A percentile compares a stretch with the other conserved stretches of the same genome.
Conservation (phyloP, 1,140 invertebrate species). For the Heliconius hermathena region DNA sequence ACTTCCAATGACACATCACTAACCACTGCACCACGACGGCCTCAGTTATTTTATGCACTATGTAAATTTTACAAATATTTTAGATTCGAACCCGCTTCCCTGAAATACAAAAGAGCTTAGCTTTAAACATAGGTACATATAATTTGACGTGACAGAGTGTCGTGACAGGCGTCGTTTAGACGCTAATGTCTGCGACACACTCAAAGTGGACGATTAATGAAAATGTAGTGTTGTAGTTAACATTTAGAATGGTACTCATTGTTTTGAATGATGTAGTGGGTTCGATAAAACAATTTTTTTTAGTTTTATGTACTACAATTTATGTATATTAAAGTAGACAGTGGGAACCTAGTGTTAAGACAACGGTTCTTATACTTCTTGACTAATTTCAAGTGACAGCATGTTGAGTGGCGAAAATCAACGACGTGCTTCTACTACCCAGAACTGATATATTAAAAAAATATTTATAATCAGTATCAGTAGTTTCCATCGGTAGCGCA, state of each 20-base stretch:
- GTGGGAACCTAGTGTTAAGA: no score
- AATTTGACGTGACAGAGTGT: slow-evolving; percentile 10
- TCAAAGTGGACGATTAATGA: slow-evolving; percentile 1
- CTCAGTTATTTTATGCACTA: not conserved
- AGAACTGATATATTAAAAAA: no score
- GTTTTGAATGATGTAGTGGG: not conserved
- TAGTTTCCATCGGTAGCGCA: no score
- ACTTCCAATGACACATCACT: no score
- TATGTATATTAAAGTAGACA: no score
- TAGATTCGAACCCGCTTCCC: not conserved
- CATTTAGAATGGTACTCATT: not conserved
- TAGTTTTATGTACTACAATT: not conserved
- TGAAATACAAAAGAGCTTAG: not conserved
- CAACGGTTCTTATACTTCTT: no score
- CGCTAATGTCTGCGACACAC: not conserved
- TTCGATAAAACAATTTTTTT: not conserved
- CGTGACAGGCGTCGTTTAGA: slow-evolving; percentile 13
- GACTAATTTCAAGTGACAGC: no score
- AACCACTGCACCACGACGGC: no score
- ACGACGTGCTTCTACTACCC: no score
- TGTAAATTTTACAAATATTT: not conserved
- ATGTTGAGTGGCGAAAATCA: no score
- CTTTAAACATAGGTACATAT: not conserved
- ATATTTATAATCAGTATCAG: no score
- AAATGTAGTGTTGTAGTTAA: not conserved